Conservation (phyloP, 2,113 vertebrate genomes). For the Nansenia antarctica region DNA sequence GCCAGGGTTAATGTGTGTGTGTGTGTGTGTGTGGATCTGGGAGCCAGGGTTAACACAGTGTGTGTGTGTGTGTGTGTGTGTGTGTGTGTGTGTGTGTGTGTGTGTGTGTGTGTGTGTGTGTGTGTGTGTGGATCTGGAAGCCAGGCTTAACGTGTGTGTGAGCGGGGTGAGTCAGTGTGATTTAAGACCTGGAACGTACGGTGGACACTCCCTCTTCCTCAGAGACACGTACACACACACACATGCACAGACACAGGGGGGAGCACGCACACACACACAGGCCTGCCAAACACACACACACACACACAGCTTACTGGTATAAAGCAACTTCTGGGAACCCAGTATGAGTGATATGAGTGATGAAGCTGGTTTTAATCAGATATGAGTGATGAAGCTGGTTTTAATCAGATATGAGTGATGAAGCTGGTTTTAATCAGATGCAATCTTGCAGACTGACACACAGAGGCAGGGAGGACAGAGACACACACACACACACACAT, state of each 20-base stretch:
- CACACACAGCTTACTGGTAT: slow-evolving; percentile 19
- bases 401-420: slow-evolving; percentile 35
- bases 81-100: background rate
- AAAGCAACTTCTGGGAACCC: slow-evolving; percentile 55
- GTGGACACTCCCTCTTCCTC: slow-evolving; percentile 46
- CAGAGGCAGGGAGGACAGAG: too few species aligned
- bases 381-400: too few species aligned
- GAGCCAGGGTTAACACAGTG: too few species aligned
- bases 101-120: background rate
- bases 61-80: background rate
- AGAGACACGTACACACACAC: slow-evolving; percentile 44
- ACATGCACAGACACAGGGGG: slow-evolving; percentile 30
- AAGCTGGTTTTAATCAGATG: slow-evolving; percentile 39
- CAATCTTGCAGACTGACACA: slow-evolving; percentile 17
- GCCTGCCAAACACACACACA: slow-evolving; percentile 36
- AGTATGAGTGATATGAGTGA: slow-evolving; percentile 16
- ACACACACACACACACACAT: slow-evolving; percentile 14
- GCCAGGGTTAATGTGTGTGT: slow-evolving; percentile 54
- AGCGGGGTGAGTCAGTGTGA: background rate
- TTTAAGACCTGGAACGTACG: background rate
- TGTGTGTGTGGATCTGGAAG: background rate
- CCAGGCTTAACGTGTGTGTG: background rate
- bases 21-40: slow-evolving; percentile 12
- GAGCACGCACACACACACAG: slow-evolving; percentile 43
- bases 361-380: too few species aligned